phyloP scores from a whole-genome alignment of 2,113 vertebrate species.

The Leptobrachium ailaonicum region DNA sequence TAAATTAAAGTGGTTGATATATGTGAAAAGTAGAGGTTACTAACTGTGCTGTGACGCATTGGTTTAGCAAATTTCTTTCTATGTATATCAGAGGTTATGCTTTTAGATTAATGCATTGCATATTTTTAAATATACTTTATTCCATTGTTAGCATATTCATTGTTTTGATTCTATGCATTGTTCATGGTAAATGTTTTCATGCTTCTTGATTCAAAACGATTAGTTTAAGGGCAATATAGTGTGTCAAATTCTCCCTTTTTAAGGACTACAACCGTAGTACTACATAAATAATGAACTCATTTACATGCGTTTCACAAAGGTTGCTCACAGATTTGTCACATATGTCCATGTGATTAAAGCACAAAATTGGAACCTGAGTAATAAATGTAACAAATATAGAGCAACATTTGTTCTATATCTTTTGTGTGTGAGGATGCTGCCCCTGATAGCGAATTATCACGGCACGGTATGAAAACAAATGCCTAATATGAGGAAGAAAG shows the following conservation, averaged over 20 bases:
- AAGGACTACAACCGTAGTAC: not conserved
- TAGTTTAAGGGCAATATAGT: too few species aligned
- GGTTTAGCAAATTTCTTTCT: too few species aligned
- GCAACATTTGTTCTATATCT: not conserved
- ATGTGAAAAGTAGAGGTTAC: too few species aligned
- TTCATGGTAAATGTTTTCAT: too few species aligned
- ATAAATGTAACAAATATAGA: slow-evolving; percentile 1
- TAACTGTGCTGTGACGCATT: too few species aligned
- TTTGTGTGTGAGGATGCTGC: not conserved
- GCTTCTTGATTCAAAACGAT: too few species aligned
- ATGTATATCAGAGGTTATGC: too few species aligned
- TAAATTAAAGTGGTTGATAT: too few species aligned
- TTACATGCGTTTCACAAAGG: not conserved
- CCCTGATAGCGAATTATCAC: not conserved
- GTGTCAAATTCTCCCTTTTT: not conserved
- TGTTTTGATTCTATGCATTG: too few species aligned
- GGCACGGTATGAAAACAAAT: not conserved
- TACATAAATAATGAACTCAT: not conserved
- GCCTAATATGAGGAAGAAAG: not conserved
- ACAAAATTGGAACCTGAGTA: not conserved
- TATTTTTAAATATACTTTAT: too few species aligned
- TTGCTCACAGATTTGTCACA: slow-evolving; percentile 7
- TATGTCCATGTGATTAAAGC: not conserved
- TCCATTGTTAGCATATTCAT: too few species aligned
- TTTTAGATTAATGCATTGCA: too few species aligned